These are phyloP conservation scores for Phalacrocorax carbo DNA, from an alignment of 2,113 vertebrate species.

Conservation along the genomic window DNA sequence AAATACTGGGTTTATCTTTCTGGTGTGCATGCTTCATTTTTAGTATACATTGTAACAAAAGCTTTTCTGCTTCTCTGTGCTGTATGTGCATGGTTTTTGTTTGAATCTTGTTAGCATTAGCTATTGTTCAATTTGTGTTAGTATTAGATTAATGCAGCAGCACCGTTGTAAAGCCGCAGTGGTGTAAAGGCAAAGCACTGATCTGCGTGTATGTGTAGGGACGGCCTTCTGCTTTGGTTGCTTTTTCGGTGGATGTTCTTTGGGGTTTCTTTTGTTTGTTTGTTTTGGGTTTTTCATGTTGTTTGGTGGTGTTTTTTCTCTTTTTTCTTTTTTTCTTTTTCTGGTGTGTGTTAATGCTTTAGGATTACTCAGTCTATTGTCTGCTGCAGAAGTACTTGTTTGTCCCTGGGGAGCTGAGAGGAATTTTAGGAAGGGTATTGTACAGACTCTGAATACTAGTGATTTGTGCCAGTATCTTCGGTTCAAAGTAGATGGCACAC, in stretches of 20 bases:
- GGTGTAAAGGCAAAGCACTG: neutral
- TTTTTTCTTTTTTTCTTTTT: no score
- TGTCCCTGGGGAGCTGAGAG: neutral
- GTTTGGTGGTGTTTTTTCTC: neutral
- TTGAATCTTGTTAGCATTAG: neutral
- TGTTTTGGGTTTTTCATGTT: neutral
- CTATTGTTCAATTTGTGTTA: neutral
- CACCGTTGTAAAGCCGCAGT: neutral
- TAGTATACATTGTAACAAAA: neutral
- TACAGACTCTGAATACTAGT: neutral
- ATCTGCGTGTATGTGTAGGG: neutral
- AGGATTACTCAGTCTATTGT: neutral
- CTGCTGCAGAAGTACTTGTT: constrained; percentile 2
- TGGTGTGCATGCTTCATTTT: neutral
- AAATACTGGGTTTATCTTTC: neutral
- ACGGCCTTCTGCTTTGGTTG: neutral
- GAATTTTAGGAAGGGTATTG: neutral
- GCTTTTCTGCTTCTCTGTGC: neutral
- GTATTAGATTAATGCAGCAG: neutral
- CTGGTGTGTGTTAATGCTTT: neutral
- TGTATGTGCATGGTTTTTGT: neutral
- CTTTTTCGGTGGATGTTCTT: neutral
- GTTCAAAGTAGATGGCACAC: neutral
- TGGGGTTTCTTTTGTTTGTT: accelerated
- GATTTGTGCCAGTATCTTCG: neutral